Evolutionary conservation across 37 sponge, comb jelly and placozoan genomes (phyloP).

Genomic region (Aphrocallistes beatrix): DNA sequence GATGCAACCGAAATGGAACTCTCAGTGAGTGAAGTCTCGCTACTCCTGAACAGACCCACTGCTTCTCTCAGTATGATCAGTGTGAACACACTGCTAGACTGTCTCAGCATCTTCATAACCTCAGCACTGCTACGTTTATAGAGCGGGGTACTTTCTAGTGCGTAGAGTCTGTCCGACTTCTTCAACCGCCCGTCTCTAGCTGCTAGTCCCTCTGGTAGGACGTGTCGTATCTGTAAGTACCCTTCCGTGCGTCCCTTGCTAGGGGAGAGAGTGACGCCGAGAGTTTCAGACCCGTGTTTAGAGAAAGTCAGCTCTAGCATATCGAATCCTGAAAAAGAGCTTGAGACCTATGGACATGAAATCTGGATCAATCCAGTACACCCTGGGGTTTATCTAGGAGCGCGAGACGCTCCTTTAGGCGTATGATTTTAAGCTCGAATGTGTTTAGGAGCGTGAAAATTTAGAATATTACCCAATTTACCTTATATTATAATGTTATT

Average conservation of each 20-base stretch:
- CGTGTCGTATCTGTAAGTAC: background rate
- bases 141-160: background rate
- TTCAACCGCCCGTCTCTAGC: background rate
- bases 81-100: background rate
- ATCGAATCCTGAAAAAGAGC: background rate
- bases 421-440: too few relatives aligned
- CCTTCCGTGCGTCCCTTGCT: constrained; percentile 7
- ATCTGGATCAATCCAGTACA: too few relatives aligned
- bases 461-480: too few relatives aligned
- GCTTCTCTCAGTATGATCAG: constrained; percentile 4
- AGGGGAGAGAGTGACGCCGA: background rate
- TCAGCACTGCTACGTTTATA: background rate
- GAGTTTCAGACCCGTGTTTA: background rate
- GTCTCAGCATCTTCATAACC: background rate
- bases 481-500: too few relatives aligned
- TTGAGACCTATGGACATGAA: background rate
- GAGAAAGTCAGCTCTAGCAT: constrained; percentile 16
- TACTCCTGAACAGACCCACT: background rate
- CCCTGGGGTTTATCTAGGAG: too few relatives aligned
- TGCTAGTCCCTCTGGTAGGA: background rate
- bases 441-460: too few relatives aligned
- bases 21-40: background rate
- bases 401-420: too few relatives aligned
- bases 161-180: background rate
- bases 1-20: background rate